Evolutionary conservation across 2,888 invertebrate species (phyloP).

Genomic region (Drosophila multiciliata): DNA sequence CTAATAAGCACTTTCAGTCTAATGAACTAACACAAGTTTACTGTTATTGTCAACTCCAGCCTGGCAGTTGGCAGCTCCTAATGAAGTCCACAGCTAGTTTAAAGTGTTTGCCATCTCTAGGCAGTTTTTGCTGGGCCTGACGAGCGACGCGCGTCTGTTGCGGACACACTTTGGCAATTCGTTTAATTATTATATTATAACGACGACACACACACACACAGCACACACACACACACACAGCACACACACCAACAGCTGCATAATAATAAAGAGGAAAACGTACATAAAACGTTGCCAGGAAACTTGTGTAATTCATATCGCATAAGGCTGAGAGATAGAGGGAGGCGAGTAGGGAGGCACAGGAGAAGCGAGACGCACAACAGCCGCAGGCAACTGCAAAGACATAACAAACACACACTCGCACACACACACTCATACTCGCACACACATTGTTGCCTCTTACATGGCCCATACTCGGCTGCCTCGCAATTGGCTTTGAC

Average conservation of each 20-base stretch:
- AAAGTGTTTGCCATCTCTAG: conserved; percentile 42
- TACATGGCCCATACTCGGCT: conserved; percentile 58
- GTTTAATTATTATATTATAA: conserved; percentile 82
- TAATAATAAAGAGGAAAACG: conserved; percentile 78
- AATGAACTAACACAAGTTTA: not conserved
- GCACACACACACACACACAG: conserved; percentile 5
- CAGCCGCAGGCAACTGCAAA: conserved; percentile 58
- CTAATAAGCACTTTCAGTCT: conserved; percentile 1
- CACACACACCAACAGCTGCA: conserved; percentile 39
- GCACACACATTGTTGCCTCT: conserved; percentile 42
- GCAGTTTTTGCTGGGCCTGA: conserved; percentile 42
- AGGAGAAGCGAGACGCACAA: conserved; percentile 10
- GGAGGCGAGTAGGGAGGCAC: conserved; percentile 10
- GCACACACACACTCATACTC: conserved; percentile 31
- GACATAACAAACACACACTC: conserved; percentile 28
- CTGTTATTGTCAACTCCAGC: not conserved
- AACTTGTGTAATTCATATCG: conserved; percentile 80
- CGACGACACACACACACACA: conserved; percentile 23
- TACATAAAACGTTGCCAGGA: conserved; percentile 75
- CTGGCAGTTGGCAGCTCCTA: not conserved
- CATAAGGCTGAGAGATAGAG: conserved; percentile 53
- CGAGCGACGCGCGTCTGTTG: conserved; percentile 70
- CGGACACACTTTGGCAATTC: conserved; percentile 82
- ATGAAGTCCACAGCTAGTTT: conserved; percentile 15
- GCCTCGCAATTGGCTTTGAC: conserved; percentile 69